Conservation (phyloP, 1,140 invertebrate genomes). For the silkworm (Bombyx mori) region DNA sequence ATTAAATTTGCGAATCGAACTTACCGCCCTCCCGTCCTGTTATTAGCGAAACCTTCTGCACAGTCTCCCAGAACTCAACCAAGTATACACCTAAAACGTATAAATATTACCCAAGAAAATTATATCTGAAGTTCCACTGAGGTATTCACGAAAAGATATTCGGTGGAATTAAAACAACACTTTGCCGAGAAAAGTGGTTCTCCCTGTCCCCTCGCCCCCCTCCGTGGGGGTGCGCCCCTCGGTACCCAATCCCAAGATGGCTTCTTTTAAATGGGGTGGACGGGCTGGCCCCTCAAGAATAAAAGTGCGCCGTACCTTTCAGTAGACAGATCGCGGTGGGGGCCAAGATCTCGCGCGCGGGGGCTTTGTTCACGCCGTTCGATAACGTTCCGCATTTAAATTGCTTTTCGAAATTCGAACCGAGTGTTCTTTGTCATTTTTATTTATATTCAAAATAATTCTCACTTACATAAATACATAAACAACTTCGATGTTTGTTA, state of each 20-base stretch:
- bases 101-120: conserved; percentile 59
- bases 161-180: conserved; percentile 69
- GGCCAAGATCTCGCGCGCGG: conserved; percentile 25
- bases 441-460: too few species aligned
- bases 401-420: conserved; percentile 44
- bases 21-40: conserved; percentile 12
- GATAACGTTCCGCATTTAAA: conserved; percentile 43
- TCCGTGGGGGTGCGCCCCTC: conserved; percentile 26
- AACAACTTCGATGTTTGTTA: too few species aligned
- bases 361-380: conserved; percentile 32
- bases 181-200: conserved; percentile 59
- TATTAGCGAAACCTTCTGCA: conserved; percentile 11
- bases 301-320: conserved; percentile 57
- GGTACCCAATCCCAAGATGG: conserved; percentile 57
- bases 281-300: conserved; percentile 56
- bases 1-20: conserved; percentile 7
- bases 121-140: conserved; percentile 63
- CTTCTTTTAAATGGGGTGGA: conserved; percentile 67
- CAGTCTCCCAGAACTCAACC: conserved; percentile 14
- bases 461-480: too few species aligned
- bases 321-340: conserved; percentile 45
- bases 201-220: conserved; percentile 17
- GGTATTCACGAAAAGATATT: conserved; percentile 70
- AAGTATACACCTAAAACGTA: conserved; percentile 46
- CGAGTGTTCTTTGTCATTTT: conserved; percentile 8